phyloP scores from a whole-genome alignment of 1,140 invertebrate species.

The Macrocentrus cingulum region DNA sequence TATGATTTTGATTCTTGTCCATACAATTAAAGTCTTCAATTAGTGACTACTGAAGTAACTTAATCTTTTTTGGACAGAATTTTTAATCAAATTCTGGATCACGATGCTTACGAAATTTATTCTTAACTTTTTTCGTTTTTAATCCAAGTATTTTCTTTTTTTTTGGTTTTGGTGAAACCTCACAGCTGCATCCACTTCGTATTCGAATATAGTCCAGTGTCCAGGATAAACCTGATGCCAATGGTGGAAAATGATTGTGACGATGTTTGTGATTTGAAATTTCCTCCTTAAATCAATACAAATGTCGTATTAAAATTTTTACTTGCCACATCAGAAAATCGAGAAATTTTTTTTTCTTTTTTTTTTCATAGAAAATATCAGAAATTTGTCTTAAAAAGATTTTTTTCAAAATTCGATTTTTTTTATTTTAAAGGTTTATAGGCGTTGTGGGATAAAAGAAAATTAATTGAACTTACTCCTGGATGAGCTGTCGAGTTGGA shows the following conservation, averaged over 20 bases:
- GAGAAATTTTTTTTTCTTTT: too few relatives aligned
- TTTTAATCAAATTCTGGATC: conserved; percentile 24
- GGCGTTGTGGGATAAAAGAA: too few relatives aligned
- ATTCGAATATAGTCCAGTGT: conserved; percentile 81
- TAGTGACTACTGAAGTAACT: too few relatives aligned
- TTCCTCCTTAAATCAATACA: too few relatives aligned
- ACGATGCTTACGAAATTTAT: conserved; percentile 36
- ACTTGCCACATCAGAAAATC: too few relatives aligned
- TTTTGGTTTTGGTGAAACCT: conserved; percentile 62
- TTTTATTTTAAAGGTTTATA: too few relatives aligned
- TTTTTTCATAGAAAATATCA: too few relatives aligned
- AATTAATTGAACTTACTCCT: neutral
- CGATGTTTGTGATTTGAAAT: conserved; percentile 50
- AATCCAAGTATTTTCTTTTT: conserved; percentile 43
- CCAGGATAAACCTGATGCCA: conserved; percentile 61
- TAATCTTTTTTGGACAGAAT: too few relatives aligned
- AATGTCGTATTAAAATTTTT: too few relatives aligned
- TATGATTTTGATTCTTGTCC: too few relatives aligned
- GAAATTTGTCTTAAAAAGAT: conserved; percentile 14
- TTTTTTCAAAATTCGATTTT: too few relatives aligned
- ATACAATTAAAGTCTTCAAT: too few relatives aligned
- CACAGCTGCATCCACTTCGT: conserved; percentile 80
- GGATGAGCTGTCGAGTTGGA: conserved; percentile 26
- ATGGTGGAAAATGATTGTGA: conserved; percentile 57
- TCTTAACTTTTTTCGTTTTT: conserved; percentile 45